A percentile compares a stretch with the other conserved stretches of the same genome.
Evolutionary conservation across 2,797 vertebrate genomes (phyloP).

Genomic region (Eupleurogrammus muticus): DNA sequence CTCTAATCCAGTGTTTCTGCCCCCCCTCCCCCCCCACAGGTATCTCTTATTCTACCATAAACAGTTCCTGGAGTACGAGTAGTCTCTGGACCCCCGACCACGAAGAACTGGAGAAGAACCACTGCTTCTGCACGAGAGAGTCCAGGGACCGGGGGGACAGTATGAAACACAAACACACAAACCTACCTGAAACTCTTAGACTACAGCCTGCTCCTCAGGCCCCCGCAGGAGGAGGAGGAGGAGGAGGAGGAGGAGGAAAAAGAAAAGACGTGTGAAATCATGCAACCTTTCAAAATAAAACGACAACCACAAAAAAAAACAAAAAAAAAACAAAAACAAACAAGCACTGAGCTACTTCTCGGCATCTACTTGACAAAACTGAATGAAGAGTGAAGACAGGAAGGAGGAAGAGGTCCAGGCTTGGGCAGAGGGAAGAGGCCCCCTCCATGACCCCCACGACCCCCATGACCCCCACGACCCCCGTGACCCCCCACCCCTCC

Average conservation of each 20-base stretch:
- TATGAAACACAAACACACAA: conserved; percentile 84
- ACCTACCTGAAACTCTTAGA: conserved; percentile 88
- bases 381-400: conserved; percentile 82
- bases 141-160: conserved; percentile 70
- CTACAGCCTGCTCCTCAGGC: conserved; percentile 68
- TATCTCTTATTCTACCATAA: conserved; percentile 99
- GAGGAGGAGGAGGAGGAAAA: conserved; percentile 29
- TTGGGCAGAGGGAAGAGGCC: conserved; percentile 53
- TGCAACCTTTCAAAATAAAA: conserved; percentile 78
- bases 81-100: conserved; percentile 77
- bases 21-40: conserved; percentile 65
- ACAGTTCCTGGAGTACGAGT: conserved; percentile 98
- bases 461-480: too few species aligned
- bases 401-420: conserved; percentile 63
- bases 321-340: conserved; percentile 72
- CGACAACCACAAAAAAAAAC: conserved; percentile 60
- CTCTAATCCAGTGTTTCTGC: conserved; percentile 1
- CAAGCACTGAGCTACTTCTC: conserved; percentile 89
- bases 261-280: conserved; percentile 75
- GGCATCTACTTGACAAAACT: conserved; percentile 83
- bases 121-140: conserved; percentile 68
- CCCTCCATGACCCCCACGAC: too few species aligned
- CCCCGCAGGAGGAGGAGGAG: conserved; percentile 34
- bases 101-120: conserved; percentile 71
- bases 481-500: too few species aligned